Evolutionary conservation across 1,140 invertebrate species (phyloP).

Genomic region (Planococcus citri): DNA sequence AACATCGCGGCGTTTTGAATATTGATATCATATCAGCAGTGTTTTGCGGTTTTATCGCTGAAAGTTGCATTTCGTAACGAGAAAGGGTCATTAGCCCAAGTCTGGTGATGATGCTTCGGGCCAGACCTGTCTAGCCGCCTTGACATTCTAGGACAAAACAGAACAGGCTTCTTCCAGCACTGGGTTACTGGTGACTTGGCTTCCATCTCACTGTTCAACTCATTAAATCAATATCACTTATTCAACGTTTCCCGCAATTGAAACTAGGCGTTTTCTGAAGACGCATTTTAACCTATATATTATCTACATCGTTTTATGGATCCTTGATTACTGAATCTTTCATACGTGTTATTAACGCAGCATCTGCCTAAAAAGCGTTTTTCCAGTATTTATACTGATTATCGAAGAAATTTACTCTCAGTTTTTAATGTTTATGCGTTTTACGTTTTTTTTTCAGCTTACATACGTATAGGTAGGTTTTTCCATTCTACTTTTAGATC

Average conservation of each 20-base stretch:
- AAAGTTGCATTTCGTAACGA: conserved; percentile 14
- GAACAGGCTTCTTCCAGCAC: conserved; percentile 17
- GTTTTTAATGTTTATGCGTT: too few relatives aligned
- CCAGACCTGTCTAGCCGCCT: conserved; percentile 18
- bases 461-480: too few relatives aligned
- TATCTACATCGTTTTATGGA: too few relatives aligned
- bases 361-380: too few relatives aligned
- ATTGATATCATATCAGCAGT: not conserved
- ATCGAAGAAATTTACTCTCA: too few relatives aligned
- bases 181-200: conserved; percentile 17
- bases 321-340: too few relatives aligned
- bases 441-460: too few relatives aligned
- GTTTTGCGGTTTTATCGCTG: not conserved
- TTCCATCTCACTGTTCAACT: conserved; percentile 16
- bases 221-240: not conserved
- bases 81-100: conserved; percentile 19
- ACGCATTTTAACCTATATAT: not conserved
- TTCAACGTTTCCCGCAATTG: conserved; percentile 3
- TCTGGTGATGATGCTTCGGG: conserved; percentile 18
- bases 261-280: conserved; percentile 1
- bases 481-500: too few relatives aligned
- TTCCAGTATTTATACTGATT: too few relatives aligned
- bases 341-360: too few relatives aligned
- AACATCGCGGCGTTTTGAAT: not conserved
- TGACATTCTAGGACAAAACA: conserved; percentile 19